phyloP scores from a whole-genome alignment of 1,140 invertebrate genomes.

The Lucilia cuprina region DNA sequence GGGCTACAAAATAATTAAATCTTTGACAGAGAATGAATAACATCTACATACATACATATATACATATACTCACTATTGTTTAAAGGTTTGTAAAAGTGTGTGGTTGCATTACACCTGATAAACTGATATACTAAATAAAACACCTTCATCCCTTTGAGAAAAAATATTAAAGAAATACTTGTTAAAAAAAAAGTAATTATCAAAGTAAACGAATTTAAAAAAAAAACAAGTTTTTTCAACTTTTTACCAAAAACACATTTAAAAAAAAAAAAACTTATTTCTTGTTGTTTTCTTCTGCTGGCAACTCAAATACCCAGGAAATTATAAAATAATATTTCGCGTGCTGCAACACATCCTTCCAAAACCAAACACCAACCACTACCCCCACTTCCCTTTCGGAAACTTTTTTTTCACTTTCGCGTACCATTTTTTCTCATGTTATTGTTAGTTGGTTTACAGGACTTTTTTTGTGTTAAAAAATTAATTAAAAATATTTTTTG shows the following conservation, averaged over 20 bases:
- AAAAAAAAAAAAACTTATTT: background rate
- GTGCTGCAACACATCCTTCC: background rate
- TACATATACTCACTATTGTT: background rate
- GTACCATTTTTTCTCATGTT: slow-evolving; percentile 40
- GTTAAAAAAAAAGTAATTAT: slow-evolving; percentile 6
- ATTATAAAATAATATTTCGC: slow-evolving; percentile 8
- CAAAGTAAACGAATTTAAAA: background rate
- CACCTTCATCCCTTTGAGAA: background rate
- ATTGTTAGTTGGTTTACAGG: slow-evolving; percentile 32
- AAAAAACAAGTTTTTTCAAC: background rate
- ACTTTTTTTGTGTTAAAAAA: slow-evolving; percentile 42
- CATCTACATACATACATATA: background rate
- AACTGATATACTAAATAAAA: background rate
- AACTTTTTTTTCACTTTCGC: slow-evolving; percentile 40
- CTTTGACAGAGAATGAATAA: background rate
- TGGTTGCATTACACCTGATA: background rate
- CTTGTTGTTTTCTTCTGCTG: background rate
- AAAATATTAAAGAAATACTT: background rate
- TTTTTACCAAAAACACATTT: background rate
- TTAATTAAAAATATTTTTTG: slow-evolving; percentile 57
- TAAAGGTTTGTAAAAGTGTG: background rate
- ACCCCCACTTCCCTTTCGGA: slow-evolving; percentile 11
- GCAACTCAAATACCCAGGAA: background rate
- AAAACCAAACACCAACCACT: background rate
- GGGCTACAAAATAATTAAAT: slow-evolving; percentile 35